Evolutionary conservation across 2,888 invertebrate species (phyloP).

Genomic region (Patella ulyssiponensis): DNA sequence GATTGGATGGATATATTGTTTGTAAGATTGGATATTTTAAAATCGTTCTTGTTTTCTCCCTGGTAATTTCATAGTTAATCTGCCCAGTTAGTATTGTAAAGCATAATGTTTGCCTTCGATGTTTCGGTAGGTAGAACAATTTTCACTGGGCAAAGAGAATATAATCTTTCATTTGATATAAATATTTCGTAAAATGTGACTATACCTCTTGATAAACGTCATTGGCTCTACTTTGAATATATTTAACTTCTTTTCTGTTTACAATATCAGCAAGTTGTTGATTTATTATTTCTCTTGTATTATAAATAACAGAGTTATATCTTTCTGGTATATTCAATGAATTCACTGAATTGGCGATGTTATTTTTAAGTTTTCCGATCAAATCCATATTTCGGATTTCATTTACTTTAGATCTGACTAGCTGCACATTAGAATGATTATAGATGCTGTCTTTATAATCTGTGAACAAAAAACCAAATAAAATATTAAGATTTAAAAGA

Average conservation of each 20-base stretch:
- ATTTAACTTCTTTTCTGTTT: constrained; percentile 15
- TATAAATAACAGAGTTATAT: constrained; percentile 13
- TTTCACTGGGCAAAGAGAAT: too few relatives aligned
- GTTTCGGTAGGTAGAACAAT: too few relatives aligned
- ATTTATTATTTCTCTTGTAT: constrained; percentile 10
- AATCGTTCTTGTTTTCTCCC: too few relatives aligned
- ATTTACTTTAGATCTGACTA: neutral
- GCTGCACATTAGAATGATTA: constrained; percentile 16
- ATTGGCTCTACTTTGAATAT: constrained; percentile 10
- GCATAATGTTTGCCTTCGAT: too few relatives aligned
- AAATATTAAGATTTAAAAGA: too few relatives aligned
- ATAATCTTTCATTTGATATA: too few relatives aligned
- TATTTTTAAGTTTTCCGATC: constrained; percentile 4
- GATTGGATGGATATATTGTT: too few relatives aligned
- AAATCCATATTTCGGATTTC: constrained; percentile 16
- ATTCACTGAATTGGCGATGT: neutral
- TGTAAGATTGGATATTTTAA: too few relatives aligned
- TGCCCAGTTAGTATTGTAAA: too few relatives aligned
- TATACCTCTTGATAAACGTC: constrained; percentile 23
- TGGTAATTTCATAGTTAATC: too few relatives aligned
- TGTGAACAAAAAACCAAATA: neutral
- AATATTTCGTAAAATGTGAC: too few relatives aligned
- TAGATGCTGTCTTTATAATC: constrained; percentile 4
- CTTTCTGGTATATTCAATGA: neutral
- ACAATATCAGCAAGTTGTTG: constrained; percentile 12